Evolutionary conservation across 2,113 vertebrate genomes (phyloP).

Genomic region (Aythya baeri): DNA sequence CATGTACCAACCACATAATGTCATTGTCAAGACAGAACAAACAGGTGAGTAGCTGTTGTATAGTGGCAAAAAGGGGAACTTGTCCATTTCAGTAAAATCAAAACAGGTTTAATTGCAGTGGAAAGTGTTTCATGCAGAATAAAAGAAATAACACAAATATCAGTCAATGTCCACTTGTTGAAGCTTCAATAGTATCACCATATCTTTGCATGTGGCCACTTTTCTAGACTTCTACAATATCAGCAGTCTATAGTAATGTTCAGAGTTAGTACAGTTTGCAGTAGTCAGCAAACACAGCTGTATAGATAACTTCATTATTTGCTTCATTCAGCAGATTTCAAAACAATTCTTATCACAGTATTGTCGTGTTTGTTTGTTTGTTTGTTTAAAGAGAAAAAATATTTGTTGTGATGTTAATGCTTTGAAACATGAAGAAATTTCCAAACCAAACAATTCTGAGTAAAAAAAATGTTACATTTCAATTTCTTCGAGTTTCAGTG

Average conservation of each 20-base stretch:
- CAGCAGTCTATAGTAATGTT: neutral
- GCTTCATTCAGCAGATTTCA: neutral
- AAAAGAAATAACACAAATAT: neutral
- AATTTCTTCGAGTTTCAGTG: neutral
- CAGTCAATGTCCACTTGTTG: neutral
- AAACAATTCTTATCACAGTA: neutral
- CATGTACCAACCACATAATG: slow-evolving; percentile 81
- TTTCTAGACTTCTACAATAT: neutral
- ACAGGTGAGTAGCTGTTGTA: slow-evolving; percentile 67
- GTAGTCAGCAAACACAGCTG: neutral
- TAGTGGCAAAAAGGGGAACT: neutral
- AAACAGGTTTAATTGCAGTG: neutral
- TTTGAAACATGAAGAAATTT: neutral
- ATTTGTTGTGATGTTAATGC: neutral
- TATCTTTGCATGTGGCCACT: neutral
- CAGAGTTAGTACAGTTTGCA: neutral
- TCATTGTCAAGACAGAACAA: slow-evolving; percentile 86
- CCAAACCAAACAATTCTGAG: neutral
- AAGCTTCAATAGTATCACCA: neutral
- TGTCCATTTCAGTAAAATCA: neutral
- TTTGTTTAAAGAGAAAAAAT: neutral
- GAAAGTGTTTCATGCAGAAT: neutral
- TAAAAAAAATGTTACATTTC: neutral
- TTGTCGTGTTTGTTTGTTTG: neutral
- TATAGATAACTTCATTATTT: neutral